Evolutionary conservation across 1,140 invertebrate species (phyloP), one percentile per base, ranked within the genome.

Genomic region (Frieseomelitta varia): DNA sequence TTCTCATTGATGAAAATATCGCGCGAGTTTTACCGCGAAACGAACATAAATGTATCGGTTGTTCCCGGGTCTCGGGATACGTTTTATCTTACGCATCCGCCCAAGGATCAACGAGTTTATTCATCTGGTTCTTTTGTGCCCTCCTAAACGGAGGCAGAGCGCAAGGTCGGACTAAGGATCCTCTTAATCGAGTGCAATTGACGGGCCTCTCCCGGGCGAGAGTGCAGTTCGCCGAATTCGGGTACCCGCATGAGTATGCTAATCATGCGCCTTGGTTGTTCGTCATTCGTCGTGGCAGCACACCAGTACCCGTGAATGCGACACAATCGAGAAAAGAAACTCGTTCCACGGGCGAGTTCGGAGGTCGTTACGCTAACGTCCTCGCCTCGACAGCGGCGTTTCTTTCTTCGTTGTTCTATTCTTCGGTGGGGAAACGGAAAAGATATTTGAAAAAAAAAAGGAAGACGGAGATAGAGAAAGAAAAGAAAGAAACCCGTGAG

Each of bases 221-320:
- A 75, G 74, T 78, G 79, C 83, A 88, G 56, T 82, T 79, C 63
- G 80, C 39, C 73, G 78, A 89, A 88, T 89, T 89, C 69, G 78
- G 67, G 15, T 88, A 79, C 88, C 88, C 88, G 88, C 87, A 88
- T 89, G 68, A 87, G 80, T 89, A 88, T 89, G 85, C 78, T 88
- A 89, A 89, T 89, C 78, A 68, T 58, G 24, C 39, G 12, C 53
- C 39, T 77, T 51, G 68, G 79, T 86, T 84, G 81, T 81, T 89
- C 81, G 87, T 88, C 85, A 89, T 88, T 76, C 72, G 61, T 65
- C 65, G 82, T 17, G 39, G 69, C 47, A 47, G 34, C 21, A 10
- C 8, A 47, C 39, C 39, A 8, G 6, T 47, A 47, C 6, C n/a
- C 12, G 47, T 30, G 65, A 72, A 74, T 78, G 39, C 79, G 80